Conservation (phyloP, 2,888 invertebrate genomes). For the Apoda limacodes region DNA sequence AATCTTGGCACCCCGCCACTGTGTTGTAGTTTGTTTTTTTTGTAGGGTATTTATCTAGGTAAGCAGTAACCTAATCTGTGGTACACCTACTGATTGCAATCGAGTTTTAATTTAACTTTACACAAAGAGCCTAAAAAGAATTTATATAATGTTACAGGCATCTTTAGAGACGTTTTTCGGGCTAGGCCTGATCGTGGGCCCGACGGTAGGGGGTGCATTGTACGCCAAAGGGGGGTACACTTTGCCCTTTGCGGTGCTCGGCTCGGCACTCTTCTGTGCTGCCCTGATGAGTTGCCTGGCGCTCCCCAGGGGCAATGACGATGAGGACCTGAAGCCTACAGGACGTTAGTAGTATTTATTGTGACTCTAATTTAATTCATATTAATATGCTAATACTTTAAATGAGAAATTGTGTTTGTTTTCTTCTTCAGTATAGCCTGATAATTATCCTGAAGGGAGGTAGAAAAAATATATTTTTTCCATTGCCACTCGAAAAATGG, state of each 20-base stretch:
- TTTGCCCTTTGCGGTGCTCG: conserved; percentile 84
- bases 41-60: neutral
- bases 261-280: conserved; percentile 78
- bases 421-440: too few species aligned
- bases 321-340: conserved; percentile 67
- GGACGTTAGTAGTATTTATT: conserved; percentile 75
- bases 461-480: too few species aligned
- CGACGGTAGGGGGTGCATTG: conserved; percentile 88
- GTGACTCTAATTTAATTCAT: too few species aligned
- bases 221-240: conserved; percentile 84
- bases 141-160: conserved; percentile 69
- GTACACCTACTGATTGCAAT: neutral
- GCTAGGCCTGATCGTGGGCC: conserved; percentile 88
- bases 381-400: too few species aligned
- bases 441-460: too few species aligned
- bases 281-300: conserved; percentile 80
- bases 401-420: too few species aligned
- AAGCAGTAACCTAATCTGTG: neutral
- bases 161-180: conserved; percentile 91
- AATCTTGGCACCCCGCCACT: too few species aligned
- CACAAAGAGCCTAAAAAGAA: neutral
- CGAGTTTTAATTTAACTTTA: neutral
- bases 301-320: conserved; percentile 73
- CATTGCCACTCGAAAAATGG: too few species aligned
- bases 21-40: too few species aligned